phyloP scores from a whole-genome alignment of 2,888 invertebrate genomes.

The Microdon myrmicae region DNA sequence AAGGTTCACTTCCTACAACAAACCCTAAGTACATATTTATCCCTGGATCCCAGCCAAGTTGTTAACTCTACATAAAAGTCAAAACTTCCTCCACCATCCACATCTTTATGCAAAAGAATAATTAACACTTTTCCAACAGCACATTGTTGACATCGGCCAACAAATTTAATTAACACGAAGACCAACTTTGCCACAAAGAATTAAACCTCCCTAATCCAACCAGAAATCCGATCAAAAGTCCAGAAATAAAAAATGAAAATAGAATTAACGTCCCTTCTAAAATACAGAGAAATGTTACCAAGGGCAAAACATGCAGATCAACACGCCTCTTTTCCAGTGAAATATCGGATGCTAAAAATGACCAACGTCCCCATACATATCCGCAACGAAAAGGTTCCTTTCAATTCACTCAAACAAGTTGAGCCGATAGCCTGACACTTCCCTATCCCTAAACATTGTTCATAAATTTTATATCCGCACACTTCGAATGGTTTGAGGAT shows the following conservation, averaged over 20 bases:
- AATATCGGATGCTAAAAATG: slow-evolving; percentile 23
- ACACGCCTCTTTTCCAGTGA: slow-evolving; percentile 7
- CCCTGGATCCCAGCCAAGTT: no score
- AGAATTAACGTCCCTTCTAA: slow-evolving; percentile 10
- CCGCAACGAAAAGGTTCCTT: slow-evolving; percentile 32
- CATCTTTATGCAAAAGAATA: slow-evolving; percentile 4
- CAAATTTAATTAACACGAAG: slow-evolving; percentile 27
- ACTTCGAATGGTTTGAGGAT: neutral
- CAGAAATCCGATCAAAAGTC: neutral
- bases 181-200: slow-evolving; percentile 13
- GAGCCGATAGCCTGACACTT: slow-evolving; percentile 19
- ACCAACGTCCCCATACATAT: slow-evolving; percentile 26
- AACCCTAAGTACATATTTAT: no score
- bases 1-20: no score
- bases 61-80: no score
- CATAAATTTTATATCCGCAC: slow-evolving; percentile 25
- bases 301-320: slow-evolving; percentile 13
- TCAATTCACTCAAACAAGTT: slow-evolving; percentile 41
- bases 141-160: slow-evolving; percentile 4
- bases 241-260: neutral
- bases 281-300: slow-evolving; percentile 16
- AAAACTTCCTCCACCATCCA: neutral
- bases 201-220: slow-evolving; percentile 5
- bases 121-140: slow-evolving; percentile 2
- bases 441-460: slow-evolving; percentile 9